Evolutionary conservation across 2,113 vertebrate genomes (phyloP).

Genomic region (Forbesichthys papilliferus): DNA sequence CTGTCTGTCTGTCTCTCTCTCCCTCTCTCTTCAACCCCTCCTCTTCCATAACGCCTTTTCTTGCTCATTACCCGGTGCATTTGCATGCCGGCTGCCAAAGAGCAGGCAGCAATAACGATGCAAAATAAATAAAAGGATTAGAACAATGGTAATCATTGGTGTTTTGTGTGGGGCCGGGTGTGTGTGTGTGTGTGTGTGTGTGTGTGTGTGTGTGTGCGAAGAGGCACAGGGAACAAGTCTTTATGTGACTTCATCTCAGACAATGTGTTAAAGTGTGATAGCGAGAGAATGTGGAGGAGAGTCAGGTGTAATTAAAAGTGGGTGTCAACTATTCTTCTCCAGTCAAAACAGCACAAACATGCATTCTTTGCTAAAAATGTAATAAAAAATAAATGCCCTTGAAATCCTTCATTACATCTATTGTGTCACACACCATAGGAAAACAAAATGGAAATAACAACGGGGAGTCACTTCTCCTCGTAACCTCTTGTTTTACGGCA

Average conservation of each 20-base stretch:
- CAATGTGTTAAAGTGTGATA: conserved; percentile 45
- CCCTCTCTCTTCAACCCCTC: conserved; percentile 21
- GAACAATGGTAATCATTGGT: conserved; percentile 74
- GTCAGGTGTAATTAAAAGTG: conserved; percentile 61
- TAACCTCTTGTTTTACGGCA: conserved; percentile 4
- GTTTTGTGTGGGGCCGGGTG: conserved; percentile 32
- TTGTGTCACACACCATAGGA: conserved; percentile 10
- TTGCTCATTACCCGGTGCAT: conserved; percentile 77
- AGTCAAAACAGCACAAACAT: conserved; percentile 37
- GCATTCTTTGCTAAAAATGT: conserved; percentile 30
- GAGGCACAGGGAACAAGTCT: conserved; percentile 33
- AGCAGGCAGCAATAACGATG: conserved; percentile 64
- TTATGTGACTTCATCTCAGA: conserved; percentile 26
- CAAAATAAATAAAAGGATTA: conserved; percentile 77
- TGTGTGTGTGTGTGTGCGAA: conserved; percentile 22
- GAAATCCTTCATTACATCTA: conserved; percentile 8
- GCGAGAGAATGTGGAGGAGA: conserved; percentile 29
- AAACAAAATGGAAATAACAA: conserved; percentile 17
- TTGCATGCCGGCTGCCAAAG: conserved; percentile 77
- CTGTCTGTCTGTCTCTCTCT: conserved; percentile 22
- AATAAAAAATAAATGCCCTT: conserved; percentile 7
- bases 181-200: conserved; percentile 20
- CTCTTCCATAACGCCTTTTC: conserved; percentile 62
- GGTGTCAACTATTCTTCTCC: conserved; percentile 29
- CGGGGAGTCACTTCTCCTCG: neutral